phyloP scores from a whole-genome alignment of 2,113 vertebrate species.

The Gymnorhina tibicen region DNA sequence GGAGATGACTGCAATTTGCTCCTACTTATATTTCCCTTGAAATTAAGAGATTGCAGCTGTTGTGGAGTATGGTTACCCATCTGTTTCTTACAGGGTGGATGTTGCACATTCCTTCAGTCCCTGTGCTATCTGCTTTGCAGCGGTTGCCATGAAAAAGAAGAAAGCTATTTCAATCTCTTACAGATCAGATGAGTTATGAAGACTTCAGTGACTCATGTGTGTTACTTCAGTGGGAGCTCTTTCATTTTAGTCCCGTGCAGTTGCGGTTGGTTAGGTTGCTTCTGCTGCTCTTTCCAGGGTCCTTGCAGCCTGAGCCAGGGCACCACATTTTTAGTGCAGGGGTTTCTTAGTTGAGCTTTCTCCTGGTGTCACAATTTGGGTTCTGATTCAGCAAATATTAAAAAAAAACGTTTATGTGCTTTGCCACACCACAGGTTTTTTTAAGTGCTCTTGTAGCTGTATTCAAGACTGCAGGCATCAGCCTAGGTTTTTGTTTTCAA shows the following conservation, averaged over 20 bases:
- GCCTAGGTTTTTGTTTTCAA: not conserved
- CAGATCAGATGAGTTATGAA: not conserved
- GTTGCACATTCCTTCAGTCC: constrained; percentile 37
- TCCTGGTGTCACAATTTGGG: not conserved
- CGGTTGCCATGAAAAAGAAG: not conserved
- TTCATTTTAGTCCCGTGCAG: not conserved
- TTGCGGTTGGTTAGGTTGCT: not conserved
- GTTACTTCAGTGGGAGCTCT: not conserved
- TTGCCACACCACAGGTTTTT: not conserved
- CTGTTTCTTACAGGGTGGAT: constrained; percentile 31
- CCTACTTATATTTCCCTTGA: constrained; percentile 31
- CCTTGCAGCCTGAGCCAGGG: not conserved
- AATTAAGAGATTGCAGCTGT: constrained; percentile 51
- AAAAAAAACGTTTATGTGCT: not conserved
- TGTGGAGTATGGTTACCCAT: constrained; percentile 27
- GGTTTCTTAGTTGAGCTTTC: not conserved
- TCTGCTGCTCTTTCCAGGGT: not conserved
- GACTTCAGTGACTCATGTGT: not conserved
- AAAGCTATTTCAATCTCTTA: not conserved
- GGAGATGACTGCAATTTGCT: constrained; percentile 34
- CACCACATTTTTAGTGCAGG: not conserved
- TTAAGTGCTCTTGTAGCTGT: not conserved
- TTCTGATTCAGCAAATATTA: not conserved
- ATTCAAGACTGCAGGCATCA: not conserved
- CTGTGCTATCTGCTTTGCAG: constrained; percentile 4